Evolutionary conservation across 2,888 invertebrate genomes (phyloP).

Genomic region (Harmothoe impar): DNA sequence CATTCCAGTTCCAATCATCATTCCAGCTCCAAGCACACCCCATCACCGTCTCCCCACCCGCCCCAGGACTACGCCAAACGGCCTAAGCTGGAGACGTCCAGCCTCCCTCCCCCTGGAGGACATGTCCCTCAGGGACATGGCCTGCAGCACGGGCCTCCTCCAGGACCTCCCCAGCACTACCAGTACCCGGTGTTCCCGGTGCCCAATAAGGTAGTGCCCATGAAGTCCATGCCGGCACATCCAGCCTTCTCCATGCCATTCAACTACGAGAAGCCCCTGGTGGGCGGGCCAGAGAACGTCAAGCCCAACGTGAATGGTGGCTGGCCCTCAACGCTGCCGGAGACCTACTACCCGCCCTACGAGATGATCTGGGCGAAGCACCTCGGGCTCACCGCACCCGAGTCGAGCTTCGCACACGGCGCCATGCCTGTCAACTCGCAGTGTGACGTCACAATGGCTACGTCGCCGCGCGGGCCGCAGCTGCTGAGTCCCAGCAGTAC

Average conservation of each 20-base stretch:
- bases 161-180: conserved; percentile 31
- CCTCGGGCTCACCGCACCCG: conserved; percentile 64
- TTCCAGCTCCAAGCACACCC: neutral
- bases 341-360: conserved; percentile 66
- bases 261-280: conserved; percentile 46
- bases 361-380: conserved; percentile 70
- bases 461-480: conserved; percentile 37
- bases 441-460: conserved; percentile 41
- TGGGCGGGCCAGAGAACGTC: neutral
- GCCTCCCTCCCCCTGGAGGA: neutral
- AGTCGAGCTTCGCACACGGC: conserved; percentile 59
- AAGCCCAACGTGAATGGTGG: conserved; percentile 20
- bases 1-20: neutral
- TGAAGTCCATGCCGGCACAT: conserved; percentile 57
- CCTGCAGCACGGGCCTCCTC: neutral
- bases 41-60: neutral
- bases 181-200: conserved; percentile 67
- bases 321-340: conserved; percentile 24
- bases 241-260: conserved; percentile 65
- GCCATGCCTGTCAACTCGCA: conserved; percentile 13
- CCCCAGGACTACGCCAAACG: conserved; percentile 36
- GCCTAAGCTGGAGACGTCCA: conserved; percentile 12
- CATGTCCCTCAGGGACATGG: neutral
- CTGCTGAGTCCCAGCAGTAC: conserved; percentile 46
- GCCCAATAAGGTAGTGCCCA: conserved; percentile 64